These are phyloP conservation scores for Maconellicoccus hirsutus DNA, from an alignment of 1,140 invertebrate species.

Conservation along the genomic window DNA sequence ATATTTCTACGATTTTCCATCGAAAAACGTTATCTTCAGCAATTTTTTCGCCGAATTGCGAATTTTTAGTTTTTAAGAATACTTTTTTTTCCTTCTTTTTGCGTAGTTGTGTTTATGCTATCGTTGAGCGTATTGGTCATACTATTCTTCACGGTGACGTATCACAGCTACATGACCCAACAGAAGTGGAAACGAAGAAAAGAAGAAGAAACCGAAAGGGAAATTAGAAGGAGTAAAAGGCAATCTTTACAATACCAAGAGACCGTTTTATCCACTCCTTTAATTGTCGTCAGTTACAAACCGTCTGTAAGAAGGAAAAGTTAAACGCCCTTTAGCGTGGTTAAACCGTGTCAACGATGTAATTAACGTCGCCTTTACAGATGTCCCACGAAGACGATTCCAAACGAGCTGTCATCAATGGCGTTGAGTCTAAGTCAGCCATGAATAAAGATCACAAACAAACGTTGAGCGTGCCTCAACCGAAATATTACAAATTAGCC, in stretches of 20 bases:
- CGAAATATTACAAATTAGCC: background rate
- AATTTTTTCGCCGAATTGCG: background rate
- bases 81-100: slow-evolving; percentile 24
- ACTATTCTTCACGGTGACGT: slow-evolving; percentile 31
- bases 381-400: slow-evolving; percentile 7
- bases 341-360: too few species aligned
- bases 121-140: slow-evolving; percentile 32
- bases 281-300: slow-evolving; percentile 12
- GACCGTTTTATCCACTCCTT: background rate
- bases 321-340: too few species aligned
- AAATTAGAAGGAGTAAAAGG: slow-evolving; percentile 30
- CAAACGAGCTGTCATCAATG: background rate
- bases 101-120: slow-evolving; percentile 34
- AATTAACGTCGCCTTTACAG: background rate
- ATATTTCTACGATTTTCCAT: background rate
- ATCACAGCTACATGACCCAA: slow-evolving; percentile 34
- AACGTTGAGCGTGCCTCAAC: background rate
- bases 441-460: background rate
- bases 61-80: background rate
- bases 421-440: background rate
- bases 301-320: background rate
- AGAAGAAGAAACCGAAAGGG: slow-evolving; percentile 53
- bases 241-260: slow-evolving; percentile 30
- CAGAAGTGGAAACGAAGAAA: slow-evolving; percentile 45
- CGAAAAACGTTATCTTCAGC: background rate